phyloP scores from a whole-genome alignment of 2,113 vertebrate species.

The Sinocyclocheilus maitianheensis region DNA sequence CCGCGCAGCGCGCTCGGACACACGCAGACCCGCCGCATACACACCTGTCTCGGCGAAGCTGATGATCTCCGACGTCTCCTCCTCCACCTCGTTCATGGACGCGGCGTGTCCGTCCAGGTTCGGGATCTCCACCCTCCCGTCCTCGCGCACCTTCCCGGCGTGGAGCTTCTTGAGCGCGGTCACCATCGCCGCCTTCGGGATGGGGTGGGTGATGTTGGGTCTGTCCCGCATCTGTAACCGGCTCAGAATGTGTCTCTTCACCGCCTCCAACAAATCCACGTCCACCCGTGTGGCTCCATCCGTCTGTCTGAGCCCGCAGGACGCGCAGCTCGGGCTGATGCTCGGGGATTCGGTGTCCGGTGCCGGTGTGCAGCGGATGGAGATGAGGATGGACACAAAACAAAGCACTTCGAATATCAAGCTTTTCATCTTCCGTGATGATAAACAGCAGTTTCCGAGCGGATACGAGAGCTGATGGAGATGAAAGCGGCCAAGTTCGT shows the following conservation, averaged over 20 bases:
- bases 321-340: conserved; percentile 79
- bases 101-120: conserved; percentile 86
- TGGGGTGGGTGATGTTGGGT: conserved; percentile 95
- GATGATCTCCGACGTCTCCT: conserved; percentile 98
- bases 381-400: conserved; percentile 68
- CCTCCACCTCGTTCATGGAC: conserved; percentile 76
- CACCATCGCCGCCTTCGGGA: conserved; percentile 94
- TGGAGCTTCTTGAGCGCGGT: conserved; percentile 97
- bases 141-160: conserved; percentile 90
- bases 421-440: conserved; percentile 69
- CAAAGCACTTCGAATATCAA: conserved; percentile 66
- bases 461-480: not conserved
- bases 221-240: conserved; percentile 93
- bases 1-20: not conserved
- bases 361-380: conserved; percentile 72
- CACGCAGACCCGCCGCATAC: not conserved
- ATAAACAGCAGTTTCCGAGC: not conserved
- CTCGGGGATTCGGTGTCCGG: conserved; percentile 74
- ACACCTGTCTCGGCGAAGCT: conserved; percentile 96
- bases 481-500: conserved; percentile 8
- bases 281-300: conserved; percentile 82
- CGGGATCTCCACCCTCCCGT: conserved; percentile 94
- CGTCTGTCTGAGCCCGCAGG: conserved; percentile 83
- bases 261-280: conserved; percentile 92
- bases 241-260: conserved; percentile 95